Conservation (phyloP, 2,797 vertebrate species). For the Eulemur coronatus region DNA sequence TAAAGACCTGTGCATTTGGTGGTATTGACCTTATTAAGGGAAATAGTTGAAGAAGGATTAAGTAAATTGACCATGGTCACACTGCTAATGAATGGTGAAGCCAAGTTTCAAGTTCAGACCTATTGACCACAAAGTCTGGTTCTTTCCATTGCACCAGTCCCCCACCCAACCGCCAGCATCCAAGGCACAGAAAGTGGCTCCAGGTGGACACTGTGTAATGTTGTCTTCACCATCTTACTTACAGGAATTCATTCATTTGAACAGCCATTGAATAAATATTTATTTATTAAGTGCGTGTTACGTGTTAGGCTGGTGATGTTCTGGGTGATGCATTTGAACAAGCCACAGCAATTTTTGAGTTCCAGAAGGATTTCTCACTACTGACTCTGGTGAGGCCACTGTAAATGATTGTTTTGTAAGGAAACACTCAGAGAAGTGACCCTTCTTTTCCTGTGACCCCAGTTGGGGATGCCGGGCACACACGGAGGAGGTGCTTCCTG, state of each 20-base stretch:
- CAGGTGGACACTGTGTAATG: not conserved
- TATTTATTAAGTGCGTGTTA: not conserved
- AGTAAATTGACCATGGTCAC: not conserved
- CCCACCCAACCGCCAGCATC: not conserved
- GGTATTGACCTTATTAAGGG: constrained; percentile 19
- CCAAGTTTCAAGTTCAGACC: not conserved
- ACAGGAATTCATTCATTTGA: not conserved
- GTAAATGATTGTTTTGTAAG: not conserved
- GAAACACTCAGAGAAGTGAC: not conserved
- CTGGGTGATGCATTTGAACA: not conserved
- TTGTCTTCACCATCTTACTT: not conserved
- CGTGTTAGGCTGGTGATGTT: not conserved
- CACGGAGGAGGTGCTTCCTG: not conserved
- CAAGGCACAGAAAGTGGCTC: not conserved
- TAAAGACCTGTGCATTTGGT: not conserved
- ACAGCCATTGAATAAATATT: not conserved
- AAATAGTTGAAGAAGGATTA: constrained; percentile 18
- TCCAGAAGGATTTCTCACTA: not conserved
- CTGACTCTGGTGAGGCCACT: not conserved
- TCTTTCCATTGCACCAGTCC: not conserved
- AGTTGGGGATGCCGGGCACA: not conserved
- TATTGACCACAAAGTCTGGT: not conserved
- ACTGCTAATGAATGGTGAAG: not conserved
- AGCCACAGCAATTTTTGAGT: not conserved
- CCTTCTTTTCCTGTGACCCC: not conserved